Base-by-base conservation (phyloP, 2,113 vertebrate genomes). In the Drymodes brunneopygia region DNA sequence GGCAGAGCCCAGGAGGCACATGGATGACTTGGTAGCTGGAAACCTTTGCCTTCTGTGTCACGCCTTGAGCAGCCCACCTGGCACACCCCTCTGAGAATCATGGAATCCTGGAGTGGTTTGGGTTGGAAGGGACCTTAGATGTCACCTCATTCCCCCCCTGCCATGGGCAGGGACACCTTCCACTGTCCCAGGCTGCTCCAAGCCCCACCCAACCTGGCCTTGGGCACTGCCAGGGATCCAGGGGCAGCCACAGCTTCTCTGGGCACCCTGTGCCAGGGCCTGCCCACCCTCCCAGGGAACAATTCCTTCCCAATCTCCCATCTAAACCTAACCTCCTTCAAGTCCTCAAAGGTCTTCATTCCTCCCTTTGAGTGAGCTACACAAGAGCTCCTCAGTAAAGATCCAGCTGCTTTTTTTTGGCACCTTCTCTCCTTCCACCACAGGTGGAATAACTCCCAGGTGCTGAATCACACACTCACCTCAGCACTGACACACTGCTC, bases 231-330 rank as follows among this genome's bases (percentile, higher is more conserved):
- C 77, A 88, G 44, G 44, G 44, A 73, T 66, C 10, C 84, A 61
- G 50, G 44, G 36, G 22, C 64, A 78, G 73, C 36, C 67, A 6
- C 75, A 81, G 67, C 67, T 65, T 0, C 54, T 86, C 64, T 78
- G 72, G 62, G 27, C 15, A 45, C 20, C 15, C 31, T 72, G 51
- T 57, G 50, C 42, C 66, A 72, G 42, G 42, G 21, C 58, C 66
- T 80, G 0, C 2, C 21, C 42, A 23, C 50, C 35, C 50, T 65
- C 0, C 2, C 27, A 72, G 31, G 14, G 31, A 50, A 33, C 9
- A 33, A 57, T 50, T 72, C 14, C 27, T 72, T 0, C 58, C 27
- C 10, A 50, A 36, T 3, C 36, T 33, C 58, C 18, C 36, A 57
- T 28, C 18, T 28, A 44, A 70, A 44, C 27, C 27, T 7, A 33